Conservation (phyloP, 2,113 vertebrate genomes). For the Silurus asotus region DNA sequence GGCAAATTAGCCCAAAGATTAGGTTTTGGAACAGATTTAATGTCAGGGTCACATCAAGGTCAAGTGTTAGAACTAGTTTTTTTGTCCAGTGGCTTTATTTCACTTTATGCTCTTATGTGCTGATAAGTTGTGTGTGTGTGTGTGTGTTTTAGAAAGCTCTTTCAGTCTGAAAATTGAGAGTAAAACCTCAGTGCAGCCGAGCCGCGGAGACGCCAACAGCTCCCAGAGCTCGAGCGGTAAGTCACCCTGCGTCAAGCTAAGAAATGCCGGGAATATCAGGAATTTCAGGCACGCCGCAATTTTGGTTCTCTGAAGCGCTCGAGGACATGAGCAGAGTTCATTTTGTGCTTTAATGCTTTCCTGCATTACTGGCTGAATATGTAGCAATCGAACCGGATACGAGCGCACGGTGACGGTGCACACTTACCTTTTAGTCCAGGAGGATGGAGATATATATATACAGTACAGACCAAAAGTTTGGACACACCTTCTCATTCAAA, state of each 20-base stretch:
- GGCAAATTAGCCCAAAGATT: neutral
- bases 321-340: neutral
- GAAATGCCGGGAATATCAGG: neutral
- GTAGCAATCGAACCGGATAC: neutral
- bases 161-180: slow-evolving; percentile 89
- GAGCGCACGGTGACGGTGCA: neutral
- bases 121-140: slow-evolving; percentile 33
- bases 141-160: slow-evolving; percentile 78
- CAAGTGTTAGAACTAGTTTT: neutral
- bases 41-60: neutral
- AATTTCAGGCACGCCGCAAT: slow-evolving; percentile 50
- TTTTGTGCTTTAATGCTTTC: neutral
- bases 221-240: slow-evolving; percentile 96
- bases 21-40: neutral
- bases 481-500: too few relatives aligned
- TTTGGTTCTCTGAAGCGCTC: neutral
- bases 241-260: slow-evolving; percentile 57
- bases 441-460: neutral
- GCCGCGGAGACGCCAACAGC: slow-evolving; percentile 92
- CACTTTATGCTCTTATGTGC: neutral
- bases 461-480: too few relatives aligned
- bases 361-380: neutral
- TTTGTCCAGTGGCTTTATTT: neutral
- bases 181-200: slow-evolving; percentile 80
- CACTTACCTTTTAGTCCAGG: neutral